A percentile compares a stretch with the other conserved stretches of the same genome.
Evolutionary conservation across 2,888 invertebrate genomes (phyloP).

Genomic region (Drosophila suboccidentalis): DNA sequence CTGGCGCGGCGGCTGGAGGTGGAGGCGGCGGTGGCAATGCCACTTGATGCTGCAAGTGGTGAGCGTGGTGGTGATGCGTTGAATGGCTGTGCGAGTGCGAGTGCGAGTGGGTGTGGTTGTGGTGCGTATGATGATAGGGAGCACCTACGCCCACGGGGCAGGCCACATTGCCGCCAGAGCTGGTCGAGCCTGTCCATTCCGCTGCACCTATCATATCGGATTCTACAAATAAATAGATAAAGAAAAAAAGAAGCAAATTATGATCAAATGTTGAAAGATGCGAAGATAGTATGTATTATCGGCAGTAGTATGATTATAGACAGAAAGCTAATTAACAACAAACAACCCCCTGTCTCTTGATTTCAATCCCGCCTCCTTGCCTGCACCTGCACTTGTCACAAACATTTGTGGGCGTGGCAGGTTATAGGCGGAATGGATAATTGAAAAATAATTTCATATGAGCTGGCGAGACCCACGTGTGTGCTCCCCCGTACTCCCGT

Average conservation of each 20-base stretch:
- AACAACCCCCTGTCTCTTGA: not conserved
- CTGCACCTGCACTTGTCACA: constrained; percentile 53
- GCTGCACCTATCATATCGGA: constrained; percentile 88
- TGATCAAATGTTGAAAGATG: not conserved
- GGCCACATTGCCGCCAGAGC: constrained; percentile 78
- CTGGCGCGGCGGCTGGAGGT: constrained; percentile 82
- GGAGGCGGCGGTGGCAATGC: constrained; percentile 86
- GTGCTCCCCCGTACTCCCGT: constrained; percentile 6
- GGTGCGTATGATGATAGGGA: constrained; percentile 63
- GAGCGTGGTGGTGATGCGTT: constrained; percentile 52
- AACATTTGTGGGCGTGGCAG: constrained; percentile 60
- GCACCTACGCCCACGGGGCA: constrained; percentile 47
- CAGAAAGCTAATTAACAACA: constrained; percentile 13
- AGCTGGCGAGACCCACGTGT: constrained; percentile 36
- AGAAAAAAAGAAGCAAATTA: not conserved
- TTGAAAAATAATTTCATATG: constrained; percentile 82
- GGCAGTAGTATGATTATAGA: not conserved
- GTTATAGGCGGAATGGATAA: constrained; percentile 58
- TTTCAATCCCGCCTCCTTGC: not conserved
- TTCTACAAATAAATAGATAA: constrained; percentile 83
- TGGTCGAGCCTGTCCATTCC: constrained; percentile 88
- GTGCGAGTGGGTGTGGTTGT: constrained; percentile 52
- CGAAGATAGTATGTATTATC: not conserved
- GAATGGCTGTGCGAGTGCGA: constrained; percentile 31
- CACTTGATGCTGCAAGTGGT: constrained; percentile 79